Evolutionary conservation across 1,140 invertebrate genomes (phyloP).

Genomic region (Zaprionus tsacasi): DNA sequence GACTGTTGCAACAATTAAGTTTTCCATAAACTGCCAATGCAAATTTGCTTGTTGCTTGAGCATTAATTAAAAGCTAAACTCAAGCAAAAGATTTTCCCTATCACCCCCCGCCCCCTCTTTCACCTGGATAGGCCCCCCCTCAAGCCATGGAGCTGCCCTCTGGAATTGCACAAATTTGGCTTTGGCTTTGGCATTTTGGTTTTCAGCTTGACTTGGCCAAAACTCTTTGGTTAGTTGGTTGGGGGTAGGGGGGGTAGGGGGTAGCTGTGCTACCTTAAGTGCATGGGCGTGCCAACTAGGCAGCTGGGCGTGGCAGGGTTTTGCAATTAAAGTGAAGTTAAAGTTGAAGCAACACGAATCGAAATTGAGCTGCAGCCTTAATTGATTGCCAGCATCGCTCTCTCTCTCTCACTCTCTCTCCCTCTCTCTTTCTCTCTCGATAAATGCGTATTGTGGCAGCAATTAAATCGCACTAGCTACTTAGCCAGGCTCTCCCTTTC

Average conservation of each 20-base stretch:
- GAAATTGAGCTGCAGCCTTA: slow-evolving; percentile 60
- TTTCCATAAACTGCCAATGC: slow-evolving; percentile 54
- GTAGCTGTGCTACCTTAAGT: background rate
- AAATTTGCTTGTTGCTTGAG: slow-evolving; percentile 52
- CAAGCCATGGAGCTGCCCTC: background rate
- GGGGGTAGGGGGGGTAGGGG: too few species aligned
- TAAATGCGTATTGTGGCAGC: background rate
- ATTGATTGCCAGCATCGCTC: slow-evolving; percentile 51
- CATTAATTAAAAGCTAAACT: slow-evolving; percentile 74
- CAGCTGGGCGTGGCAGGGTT: slow-evolving; percentile 14
- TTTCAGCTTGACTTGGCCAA: slow-evolving; percentile 22
- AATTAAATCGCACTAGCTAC: slow-evolving; percentile 7
- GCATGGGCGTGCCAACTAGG: background rate
- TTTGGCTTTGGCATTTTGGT: slow-evolving; percentile 18
- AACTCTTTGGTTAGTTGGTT: background rate
- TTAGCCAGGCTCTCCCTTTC: background rate
- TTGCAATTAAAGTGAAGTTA: slow-evolving; percentile 60
- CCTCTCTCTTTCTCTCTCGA: background rate
- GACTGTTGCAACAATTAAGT: slow-evolving; percentile 40
- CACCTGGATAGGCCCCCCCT: background rate
- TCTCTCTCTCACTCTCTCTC: background rate
- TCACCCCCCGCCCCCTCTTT: background rate
- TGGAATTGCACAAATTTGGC: slow-evolving; percentile 33
- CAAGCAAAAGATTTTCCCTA: slow-evolving; percentile 40
- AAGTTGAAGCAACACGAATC: slow-evolving; percentile 54